Evolutionary conservation across 1,140 invertebrate genomes (phyloP).

Genomic region (Mycetomoellerius zeteki): DNA sequence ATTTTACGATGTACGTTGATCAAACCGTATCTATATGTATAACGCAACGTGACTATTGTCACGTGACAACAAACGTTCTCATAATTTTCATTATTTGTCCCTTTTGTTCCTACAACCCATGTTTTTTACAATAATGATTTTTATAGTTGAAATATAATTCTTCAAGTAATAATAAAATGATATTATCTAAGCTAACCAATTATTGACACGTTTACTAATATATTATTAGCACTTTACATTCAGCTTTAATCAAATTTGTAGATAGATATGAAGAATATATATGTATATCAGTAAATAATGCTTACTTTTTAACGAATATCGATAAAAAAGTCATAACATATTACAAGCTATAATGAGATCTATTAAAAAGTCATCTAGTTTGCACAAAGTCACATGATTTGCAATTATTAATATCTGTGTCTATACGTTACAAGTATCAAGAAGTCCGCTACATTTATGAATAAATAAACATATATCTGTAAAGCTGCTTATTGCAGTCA

Average conservation of each 20-base stretch:
- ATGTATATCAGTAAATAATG: neutral
- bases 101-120: neutral
- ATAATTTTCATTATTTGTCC: neutral
- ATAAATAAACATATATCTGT: neutral
- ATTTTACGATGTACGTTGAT: neutral
- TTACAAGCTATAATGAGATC: neutral
- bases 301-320: neutral
- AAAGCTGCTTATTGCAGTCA: neutral
- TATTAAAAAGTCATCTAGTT: neutral
- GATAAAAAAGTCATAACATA: constrained; percentile 12
- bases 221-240: neutral
- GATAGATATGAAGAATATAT: neutral
- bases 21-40: neutral
- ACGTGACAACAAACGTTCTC: neutral
- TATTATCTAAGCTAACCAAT: neutral
- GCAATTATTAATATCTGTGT: neutral
- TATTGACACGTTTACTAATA: neutral
- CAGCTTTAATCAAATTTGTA: neutral
- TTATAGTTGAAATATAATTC: constrained; percentile 3
- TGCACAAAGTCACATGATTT: no score
- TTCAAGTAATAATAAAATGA: constrained; percentile 7
- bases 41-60: neutral
- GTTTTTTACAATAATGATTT: neutral
- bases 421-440: neutral
- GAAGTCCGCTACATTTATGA: neutral